phyloP scores from a whole-genome alignment of 2,113 vertebrate genomes.

The Pipra filicauda region DNA sequence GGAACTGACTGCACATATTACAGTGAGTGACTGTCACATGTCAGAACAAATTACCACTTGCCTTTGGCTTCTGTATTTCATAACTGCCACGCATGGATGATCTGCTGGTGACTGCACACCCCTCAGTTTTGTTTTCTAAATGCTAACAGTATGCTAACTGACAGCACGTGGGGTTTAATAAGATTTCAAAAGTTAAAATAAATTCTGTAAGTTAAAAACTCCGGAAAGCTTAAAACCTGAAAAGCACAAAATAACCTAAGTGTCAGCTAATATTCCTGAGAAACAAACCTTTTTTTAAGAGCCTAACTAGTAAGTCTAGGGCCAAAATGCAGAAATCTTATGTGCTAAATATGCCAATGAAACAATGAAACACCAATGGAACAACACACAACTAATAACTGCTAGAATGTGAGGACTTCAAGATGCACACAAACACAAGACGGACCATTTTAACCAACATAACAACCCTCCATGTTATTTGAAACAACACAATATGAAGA shows the following conservation, averaged over 20 bases:
- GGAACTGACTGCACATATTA: not conserved
- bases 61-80: not conserved
- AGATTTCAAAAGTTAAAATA: not conserved
- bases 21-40: not conserved
- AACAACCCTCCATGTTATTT: not conserved
- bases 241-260: not conserved
- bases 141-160: not conserved
- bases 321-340: not conserved
- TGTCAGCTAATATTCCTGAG: not conserved
- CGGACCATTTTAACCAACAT: not conserved
- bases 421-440: not conserved
- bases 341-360: not conserved
- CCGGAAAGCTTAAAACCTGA: not conserved
- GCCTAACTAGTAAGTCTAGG: not conserved
- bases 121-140: not conserved
- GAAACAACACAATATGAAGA: not conserved
- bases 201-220: not conserved
- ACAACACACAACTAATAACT: not conserved
- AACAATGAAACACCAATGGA: not conserved
- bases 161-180: not conserved
- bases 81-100: not conserved
- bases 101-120: not conserved
- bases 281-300: not conserved
- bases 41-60: constrained; percentile 21
- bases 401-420: not conserved